A percentile compares a stretch with the other conserved stretches of the same genome.
Conservation (phyloP, 1,140 invertebrate species). For the Drosophila pallidifrons region DNA sequence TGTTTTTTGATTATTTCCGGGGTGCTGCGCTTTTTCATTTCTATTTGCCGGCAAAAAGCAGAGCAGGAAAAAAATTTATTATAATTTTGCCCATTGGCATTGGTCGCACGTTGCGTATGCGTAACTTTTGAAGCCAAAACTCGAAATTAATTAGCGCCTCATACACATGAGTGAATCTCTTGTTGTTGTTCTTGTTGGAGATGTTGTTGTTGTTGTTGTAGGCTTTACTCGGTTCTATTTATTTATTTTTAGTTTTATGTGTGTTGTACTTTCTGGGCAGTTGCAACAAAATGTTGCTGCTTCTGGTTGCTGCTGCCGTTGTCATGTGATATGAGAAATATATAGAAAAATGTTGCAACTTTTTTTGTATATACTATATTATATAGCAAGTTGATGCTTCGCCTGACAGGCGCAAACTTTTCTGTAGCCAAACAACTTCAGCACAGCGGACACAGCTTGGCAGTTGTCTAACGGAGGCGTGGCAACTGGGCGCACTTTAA, state of each 20-base stretch:
- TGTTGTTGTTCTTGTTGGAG: not conserved
- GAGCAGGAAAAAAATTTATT: constrained; percentile 41
- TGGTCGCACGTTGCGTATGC: constrained; percentile 62
- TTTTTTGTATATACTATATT: constrained; percentile 61
- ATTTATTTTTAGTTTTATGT: constrained; percentile 1
- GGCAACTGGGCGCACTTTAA: constrained; percentile 42
- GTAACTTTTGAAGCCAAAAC: constrained; percentile 42
- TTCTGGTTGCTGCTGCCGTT: constrained; percentile 19
- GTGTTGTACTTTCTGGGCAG: constrained; percentile 37
- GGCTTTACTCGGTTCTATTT: constrained; percentile 5
- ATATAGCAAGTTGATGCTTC: constrained; percentile 66
- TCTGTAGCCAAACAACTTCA: constrained; percentile 42
- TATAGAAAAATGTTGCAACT: constrained; percentile 65
- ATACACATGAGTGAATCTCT: constrained; percentile 39
- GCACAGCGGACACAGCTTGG: constrained; percentile 5
- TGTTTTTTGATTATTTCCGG: constrained; percentile 65
- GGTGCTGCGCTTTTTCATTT: constrained; percentile 40
- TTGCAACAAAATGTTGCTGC: constrained; percentile 10
- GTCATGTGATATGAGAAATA: constrained; percentile 74
- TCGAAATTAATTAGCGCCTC: constrained; percentile 71
- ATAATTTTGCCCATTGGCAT: constrained; percentile 52
- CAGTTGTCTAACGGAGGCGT: constrained; percentile 15
- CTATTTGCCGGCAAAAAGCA: constrained; percentile 42
- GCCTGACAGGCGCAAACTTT: constrained; percentile 65
- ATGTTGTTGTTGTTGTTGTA: constrained; percentile 2